A percentile compares a stretch with the other conserved stretches of the same genome.
These are phyloP conservation scores for Cepaea nemoralis DNA, from an alignment of 1,140 invertebrate genomes.

Conservation along the genomic window DNA sequence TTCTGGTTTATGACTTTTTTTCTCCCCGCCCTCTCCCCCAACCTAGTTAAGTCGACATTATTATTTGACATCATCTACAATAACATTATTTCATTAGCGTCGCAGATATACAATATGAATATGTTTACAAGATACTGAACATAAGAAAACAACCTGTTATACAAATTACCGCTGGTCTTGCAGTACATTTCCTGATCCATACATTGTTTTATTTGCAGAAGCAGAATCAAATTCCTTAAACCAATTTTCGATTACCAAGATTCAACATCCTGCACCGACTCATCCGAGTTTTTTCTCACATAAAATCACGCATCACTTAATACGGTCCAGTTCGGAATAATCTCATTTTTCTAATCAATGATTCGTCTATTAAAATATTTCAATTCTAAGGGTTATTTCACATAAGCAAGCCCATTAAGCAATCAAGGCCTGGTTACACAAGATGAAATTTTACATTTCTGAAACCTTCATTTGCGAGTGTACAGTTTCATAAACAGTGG, in stretches of 20 bases:
- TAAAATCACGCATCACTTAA: constrained; percentile 4
- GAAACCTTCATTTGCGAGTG: neutral
- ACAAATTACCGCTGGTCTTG: neutral
- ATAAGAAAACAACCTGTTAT: neutral
- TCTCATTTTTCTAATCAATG: constrained; percentile 11
- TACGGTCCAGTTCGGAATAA: constrained; percentile 8
- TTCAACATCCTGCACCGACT: constrained; percentile 2
- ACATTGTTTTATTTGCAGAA: neutral
- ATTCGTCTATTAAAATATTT: constrained; percentile 19
- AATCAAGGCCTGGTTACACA: neutral
- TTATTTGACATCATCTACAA: no score
- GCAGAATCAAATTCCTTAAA: neutral
- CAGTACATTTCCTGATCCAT: neutral
- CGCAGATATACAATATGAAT: no score
- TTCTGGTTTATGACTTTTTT: no score
- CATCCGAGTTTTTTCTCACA: neutral
- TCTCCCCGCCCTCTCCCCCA: no score
- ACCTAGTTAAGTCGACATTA: no score
- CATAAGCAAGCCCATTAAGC: constrained; percentile 5
- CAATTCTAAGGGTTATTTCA: constrained; percentile 13
- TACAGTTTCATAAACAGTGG: constrained; percentile 1
- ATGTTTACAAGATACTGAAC: no score
- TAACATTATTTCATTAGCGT: no score
- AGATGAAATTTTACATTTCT: constrained; percentile 3
- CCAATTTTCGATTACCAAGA: neutral